Conservation (phyloP, 2,888 invertebrate species). For the Meteorus colon region DNA sequence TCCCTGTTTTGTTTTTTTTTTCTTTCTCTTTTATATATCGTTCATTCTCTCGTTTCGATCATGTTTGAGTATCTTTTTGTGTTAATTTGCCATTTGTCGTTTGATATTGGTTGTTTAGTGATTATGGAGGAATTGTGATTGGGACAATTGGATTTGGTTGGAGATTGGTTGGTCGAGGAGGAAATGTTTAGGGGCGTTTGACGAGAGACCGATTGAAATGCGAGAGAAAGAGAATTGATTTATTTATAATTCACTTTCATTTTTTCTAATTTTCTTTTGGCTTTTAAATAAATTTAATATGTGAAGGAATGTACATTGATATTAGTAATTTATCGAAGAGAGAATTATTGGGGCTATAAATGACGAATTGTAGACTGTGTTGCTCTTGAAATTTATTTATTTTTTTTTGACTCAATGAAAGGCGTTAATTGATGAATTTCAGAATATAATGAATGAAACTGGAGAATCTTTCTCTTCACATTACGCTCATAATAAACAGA, state of each 20-base stretch:
- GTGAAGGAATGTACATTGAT: no score
- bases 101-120: neutral
- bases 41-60: constrained; percentile 39
- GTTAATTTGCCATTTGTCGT: constrained; percentile 22
- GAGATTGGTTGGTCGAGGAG: no score
- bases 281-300: neutral
- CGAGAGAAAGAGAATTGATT: no score
- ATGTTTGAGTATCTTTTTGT: constrained; percentile 16
- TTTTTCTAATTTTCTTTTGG: no score
- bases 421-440: constrained; percentile 39
- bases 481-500: neutral
- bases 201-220: no score
- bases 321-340: no score
- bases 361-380: neutral
- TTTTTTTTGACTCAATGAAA: constrained; percentile 22
- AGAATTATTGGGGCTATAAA: no score
- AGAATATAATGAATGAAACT: constrained; percentile 40
- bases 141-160: no score
- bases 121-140: no score
- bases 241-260: no score
- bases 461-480: constrained; percentile 31
- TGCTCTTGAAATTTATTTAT: neutral
- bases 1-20: constrained; percentile 10
- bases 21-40: constrained; percentile 26
- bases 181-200: no score